These are phyloP conservation scores for Lucilia cuprina DNA, from an alignment of 1,140 invertebrate genomes.

Conservation along the genomic window DNA sequence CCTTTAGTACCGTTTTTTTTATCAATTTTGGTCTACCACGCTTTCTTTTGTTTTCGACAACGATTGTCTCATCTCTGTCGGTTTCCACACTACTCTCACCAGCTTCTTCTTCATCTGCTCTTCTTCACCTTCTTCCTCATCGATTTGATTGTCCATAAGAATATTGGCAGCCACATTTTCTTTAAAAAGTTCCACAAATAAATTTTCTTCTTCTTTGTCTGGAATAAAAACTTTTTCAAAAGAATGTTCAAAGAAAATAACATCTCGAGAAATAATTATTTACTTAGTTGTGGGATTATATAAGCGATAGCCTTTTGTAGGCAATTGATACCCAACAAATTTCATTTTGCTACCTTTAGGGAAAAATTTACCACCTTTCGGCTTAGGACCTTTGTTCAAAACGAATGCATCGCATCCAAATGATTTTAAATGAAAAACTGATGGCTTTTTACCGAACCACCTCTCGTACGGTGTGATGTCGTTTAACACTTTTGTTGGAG, in stretches of 20 bases:
- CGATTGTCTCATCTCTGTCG: not conserved
- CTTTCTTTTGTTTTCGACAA: slow-evolving; percentile 23
- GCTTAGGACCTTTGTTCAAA: slow-evolving; percentile 50
- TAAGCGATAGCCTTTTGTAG: too few relatives aligned
- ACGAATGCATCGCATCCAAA: slow-evolving; percentile 54
- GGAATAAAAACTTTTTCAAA: too few relatives aligned
- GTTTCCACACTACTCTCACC: too few relatives aligned
- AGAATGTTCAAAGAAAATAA: too few relatives aligned
- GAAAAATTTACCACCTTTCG: slow-evolving; percentile 45
- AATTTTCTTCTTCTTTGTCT: not conserved
- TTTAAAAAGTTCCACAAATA: not conserved
- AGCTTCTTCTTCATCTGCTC: slow-evolving; percentile 5
- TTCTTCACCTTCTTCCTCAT: not conserved
- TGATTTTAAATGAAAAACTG: slow-evolving; percentile 50
- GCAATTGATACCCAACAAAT: too few relatives aligned
- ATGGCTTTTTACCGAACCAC: slow-evolving; percentile 42
- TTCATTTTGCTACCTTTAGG: slow-evolving; percentile 37
- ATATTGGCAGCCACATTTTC: not conserved
- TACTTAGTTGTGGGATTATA: too few relatives aligned
- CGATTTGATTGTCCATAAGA: not conserved
- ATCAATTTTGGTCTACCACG: slow-evolving; percentile 37
- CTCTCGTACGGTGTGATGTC: slow-evolving; percentile 37
- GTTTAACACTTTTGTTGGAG: slow-evolving; percentile 20
- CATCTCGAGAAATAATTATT: too few relatives aligned
- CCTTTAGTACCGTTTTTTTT: slow-evolving; percentile 8